Base-by-base conservation (phyloP, 2,797 vertebrate species). In the Benthosema pterotum region DNA sequence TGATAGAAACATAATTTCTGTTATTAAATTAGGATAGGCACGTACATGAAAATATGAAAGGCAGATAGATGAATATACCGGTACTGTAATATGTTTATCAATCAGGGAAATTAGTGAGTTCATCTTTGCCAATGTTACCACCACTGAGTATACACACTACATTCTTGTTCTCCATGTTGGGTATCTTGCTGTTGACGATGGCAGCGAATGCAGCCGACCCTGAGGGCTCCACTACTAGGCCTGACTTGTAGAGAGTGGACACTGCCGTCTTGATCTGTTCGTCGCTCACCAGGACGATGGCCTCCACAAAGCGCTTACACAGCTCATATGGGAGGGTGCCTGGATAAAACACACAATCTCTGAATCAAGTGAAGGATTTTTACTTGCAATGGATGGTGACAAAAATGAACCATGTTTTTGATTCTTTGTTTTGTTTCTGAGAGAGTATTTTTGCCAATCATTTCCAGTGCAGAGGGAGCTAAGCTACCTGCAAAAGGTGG, bases 71-170 rank as follows among this genome's bases (percentile, higher is more conserved):
- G 32, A 4, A 16, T 6, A 16, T 11, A 3, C 0, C n/a, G n/a
- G n/a, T n/a, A n/a, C n/a, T n/a, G 12, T 46, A 13, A 60, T 11
- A 22, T 4, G 11, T 56, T 48, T 15, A 1, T 89, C 65, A 92
- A 14, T 91, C 81, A 1, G 75, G 84, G 60, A 92, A 91, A 63
- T 85, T 64, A 1, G 50, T 2, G 0, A 93, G 86, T 69, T 94
- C 92, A n/a, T 93, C 90, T 83, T 90, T 93, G 17, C 87, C 87
- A 0, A 94, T 72, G 71, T 94, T 94, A 5, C 93, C 93, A 54
- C 93, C 92, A 0, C 88, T 92, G 43, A 94, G 78, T 55, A 93
- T 71, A 67, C 91, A 87, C 46, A 92, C 90, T 0, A 87, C 83
- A 0, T 63, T 86, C 75, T 80, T 93, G 38, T 80, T 88, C 17